Base-by-base conservation (phyloP, 1,140 invertebrate species). In the Drosophila pallidifrons region DNA sequence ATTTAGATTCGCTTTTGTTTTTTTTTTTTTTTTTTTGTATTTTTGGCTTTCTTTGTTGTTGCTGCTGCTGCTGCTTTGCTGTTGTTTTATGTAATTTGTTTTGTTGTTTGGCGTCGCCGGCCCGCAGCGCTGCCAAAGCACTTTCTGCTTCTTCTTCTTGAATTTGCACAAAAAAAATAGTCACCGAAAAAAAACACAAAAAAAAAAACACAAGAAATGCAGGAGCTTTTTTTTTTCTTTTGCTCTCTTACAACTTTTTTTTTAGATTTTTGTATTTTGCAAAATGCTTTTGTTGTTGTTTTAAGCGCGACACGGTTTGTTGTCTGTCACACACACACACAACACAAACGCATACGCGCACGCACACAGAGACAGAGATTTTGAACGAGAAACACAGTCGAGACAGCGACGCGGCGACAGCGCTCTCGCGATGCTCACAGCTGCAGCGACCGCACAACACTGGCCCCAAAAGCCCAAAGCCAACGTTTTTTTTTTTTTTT, bases 391-490 rank as follows among this genome's bases (percentile, higher is more conserved):
- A 64, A 35, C 45, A 54, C 6, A 35, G 38, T 52, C 47, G 46
- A 60, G 60, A 71, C 61, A 52, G 61, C 60, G 73, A 71, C 76
- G 72, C 60, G 43, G 65, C 75, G 75, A 25, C 20, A 25, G 20
- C 75, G 67, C 76, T 70, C 66, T 79, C 75, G 77, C 82, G 75
- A 82, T 82, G 81, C 81, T 78, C 63, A 73, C 81, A 73, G 80
- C 81, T 82, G 81, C 81, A 83, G 81, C 79, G 75, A 82, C 81
- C 79, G 79, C 79, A 82, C 79, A 73, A 81, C 72, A 82, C 77
- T 78, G 71, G 52, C 43, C 59, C 32, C 58, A 51, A 75, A 52
- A 16, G 73, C 74, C 73, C 79, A 63, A 69, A 55, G 65, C 58
- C 64, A 55, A 55, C 63, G 20, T 41, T 47, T 52, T 46, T 57